These are phyloP conservation scores for Amblyjoppa fuscipennis DNA, from an alignment of 2,888 invertebrate genomes.

Conservation along the genomic window DNA sequence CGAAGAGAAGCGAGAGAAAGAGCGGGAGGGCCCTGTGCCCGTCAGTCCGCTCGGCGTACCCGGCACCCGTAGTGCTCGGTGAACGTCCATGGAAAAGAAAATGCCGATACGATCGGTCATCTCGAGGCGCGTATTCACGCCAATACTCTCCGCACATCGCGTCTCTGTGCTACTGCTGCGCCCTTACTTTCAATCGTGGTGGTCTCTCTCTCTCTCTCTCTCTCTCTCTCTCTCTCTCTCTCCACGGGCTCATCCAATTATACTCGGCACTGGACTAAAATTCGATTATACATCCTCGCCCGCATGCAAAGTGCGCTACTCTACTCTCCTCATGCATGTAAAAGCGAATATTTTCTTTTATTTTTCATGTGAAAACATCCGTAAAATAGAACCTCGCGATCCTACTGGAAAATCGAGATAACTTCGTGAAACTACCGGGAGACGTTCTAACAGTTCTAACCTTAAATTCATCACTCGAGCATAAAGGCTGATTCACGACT, in stretches of 20 bases:
- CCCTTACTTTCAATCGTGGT: slow-evolving; percentile 9
- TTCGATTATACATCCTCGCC: neutral
- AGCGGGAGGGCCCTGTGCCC: slow-evolving; percentile 52
- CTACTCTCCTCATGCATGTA: neutral
- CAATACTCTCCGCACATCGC: slow-evolving; percentile 41
- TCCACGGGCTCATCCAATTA: slow-evolving; percentile 8
- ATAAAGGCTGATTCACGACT: neutral
- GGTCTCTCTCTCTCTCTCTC: too few relatives aligned
- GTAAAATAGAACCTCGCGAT: too few relatives aligned
- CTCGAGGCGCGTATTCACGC: slow-evolving; percentile 62
- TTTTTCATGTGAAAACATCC: neutral
- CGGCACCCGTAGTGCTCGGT: slow-evolving; percentile 66
- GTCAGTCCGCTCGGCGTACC: slow-evolving; percentile 70
- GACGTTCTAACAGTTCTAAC: too few relatives aligned
- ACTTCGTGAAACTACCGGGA: too few relatives aligned
- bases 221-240: neutral
- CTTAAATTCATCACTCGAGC: neutral
- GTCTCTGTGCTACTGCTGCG: slow-evolving; percentile 27
- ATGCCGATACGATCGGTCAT: slow-evolving; percentile 78
- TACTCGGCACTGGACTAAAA: slow-evolving; percentile 7
- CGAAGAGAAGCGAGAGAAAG: neutral
- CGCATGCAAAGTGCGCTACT: neutral
- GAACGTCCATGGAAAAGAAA: slow-evolving; percentile 75
- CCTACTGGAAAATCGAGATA: too few relatives aligned
- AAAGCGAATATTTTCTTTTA: neutral